Evolutionary conservation across 37 sponge, comb jelly and placozoan genomes (phyloP).

Genomic region (Mnemiopsis leidyi): DNA sequence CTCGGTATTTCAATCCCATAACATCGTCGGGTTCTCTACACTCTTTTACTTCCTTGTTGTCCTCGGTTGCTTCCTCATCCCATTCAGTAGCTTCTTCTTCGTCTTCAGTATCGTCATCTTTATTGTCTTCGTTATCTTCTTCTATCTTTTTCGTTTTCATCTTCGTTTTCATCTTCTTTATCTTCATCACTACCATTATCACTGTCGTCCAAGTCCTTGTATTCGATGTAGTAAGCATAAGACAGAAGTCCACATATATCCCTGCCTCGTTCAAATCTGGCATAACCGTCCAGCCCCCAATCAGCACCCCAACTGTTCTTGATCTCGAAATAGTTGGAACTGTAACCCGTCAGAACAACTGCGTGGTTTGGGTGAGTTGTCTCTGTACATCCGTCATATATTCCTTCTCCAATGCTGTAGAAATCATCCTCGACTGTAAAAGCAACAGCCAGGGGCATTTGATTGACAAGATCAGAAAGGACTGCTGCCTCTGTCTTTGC

Average conservation of each 20-base stretch:
- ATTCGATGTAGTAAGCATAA: conserved; percentile 16
- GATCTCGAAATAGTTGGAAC: not conserved
- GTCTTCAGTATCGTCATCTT: not conserved
- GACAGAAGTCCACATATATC: not conserved
- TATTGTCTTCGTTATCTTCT: not conserved
- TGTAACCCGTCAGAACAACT: not conserved
- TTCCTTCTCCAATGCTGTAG: conserved; percentile 5
- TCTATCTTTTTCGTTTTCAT: not conserved
- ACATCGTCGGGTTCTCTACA: not conserved
- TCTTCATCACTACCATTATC: not conserved
- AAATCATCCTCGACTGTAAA: not conserved
- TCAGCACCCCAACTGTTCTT: conserved; percentile 31
- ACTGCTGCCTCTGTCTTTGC: not conserved
- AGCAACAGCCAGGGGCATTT: conserved; percentile 2
- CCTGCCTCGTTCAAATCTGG: not conserved
- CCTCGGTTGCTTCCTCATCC: not conserved
- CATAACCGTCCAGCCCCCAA: not conserved
- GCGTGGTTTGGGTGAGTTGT: not conserved
- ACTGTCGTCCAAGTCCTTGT: not conserved
- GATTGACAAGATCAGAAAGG: not conserved
- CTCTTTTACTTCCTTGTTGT: not conserved
- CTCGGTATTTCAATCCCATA: not conserved
- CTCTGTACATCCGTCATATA: not conserved
- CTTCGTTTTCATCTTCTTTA: not conserved
- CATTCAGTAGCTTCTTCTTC: not conserved